phyloP scores from a whole-genome alignment of 1,140 invertebrate genomes.

The Delia radicum region DNA sequence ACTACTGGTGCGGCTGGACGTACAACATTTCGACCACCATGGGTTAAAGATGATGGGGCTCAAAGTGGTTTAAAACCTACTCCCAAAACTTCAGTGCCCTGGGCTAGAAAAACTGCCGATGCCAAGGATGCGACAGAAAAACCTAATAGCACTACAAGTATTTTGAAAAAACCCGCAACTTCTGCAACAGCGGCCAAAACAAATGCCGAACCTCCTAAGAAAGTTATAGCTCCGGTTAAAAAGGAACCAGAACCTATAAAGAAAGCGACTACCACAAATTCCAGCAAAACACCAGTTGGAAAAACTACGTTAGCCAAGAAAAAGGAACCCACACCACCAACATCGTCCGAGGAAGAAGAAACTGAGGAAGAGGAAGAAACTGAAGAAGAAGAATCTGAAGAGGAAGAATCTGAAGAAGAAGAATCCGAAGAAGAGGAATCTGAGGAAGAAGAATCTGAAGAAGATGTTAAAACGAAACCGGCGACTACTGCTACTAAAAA shows the following conservation, averaged over 20 bases:
- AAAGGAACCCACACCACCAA: slow-evolving; percentile 47
- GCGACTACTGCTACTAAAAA: not conserved
- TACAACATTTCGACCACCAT: slow-evolving; percentile 75
- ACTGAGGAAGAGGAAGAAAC: slow-evolving; percentile 42
- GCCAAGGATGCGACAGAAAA: slow-evolving; percentile 28
- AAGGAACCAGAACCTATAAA: slow-evolving; percentile 34
- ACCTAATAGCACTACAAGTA: slow-evolving; percentile 25
- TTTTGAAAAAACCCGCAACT: slow-evolving; percentile 15
- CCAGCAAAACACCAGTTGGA: slow-evolving; percentile 20
- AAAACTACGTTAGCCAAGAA: slow-evolving; percentile 35
- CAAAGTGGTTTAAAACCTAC: slow-evolving; percentile 47
- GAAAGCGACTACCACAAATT: slow-evolving; percentile 31
- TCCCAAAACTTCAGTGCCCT: slow-evolving; percentile 59
- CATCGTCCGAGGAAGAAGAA: slow-evolving; percentile 41
- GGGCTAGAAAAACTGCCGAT: slow-evolving; percentile 60
- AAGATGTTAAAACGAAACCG: not conserved
- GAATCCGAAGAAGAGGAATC: slow-evolving; percentile 40
- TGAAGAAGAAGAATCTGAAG: slow-evolving; percentile 39
- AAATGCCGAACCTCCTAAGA: slow-evolving; percentile 38
- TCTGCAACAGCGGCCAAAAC: slow-evolving; percentile 26
- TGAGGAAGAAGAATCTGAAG: slow-evolving; percentile 19
- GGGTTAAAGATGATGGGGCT: slow-evolving; percentile 72
- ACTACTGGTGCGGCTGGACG: slow-evolving; percentile 54
- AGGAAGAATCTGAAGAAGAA: slow-evolving; percentile 15
- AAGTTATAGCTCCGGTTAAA: slow-evolving; percentile 21